Conservation (phyloP, 2,888 invertebrate genomes). For the Brachyptera risi region DNA sequence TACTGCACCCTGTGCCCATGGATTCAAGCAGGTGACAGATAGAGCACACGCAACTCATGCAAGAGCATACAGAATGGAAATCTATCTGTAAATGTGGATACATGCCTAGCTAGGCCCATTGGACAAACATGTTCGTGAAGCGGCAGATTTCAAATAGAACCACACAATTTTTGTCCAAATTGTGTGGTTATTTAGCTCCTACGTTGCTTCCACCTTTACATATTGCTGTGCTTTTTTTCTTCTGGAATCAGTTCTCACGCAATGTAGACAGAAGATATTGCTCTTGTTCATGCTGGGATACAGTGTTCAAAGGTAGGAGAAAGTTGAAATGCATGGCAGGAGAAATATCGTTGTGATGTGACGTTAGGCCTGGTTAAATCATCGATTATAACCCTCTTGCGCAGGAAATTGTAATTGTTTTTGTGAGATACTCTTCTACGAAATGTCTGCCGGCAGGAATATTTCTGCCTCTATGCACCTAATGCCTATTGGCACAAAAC, state of each 20-base stretch:
- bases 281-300: constrained; percentile 72
- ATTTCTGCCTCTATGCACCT: no score
- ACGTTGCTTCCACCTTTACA: constrained; percentile 59
- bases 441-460: no score
- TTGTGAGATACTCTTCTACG: no score
- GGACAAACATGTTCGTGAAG: not conserved
- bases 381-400: no score
- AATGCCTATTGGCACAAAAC: no score
- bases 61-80: not conserved
- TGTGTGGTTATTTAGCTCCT: constrained; percentile 41
- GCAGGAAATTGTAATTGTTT: no score
- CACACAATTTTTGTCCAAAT: constrained; percentile 7
- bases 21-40: no score
- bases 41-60: no score
- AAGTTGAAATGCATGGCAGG: not conserved
- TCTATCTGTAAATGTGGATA: no score
- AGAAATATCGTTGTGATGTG: not conserved
- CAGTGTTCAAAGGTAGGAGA: constrained; percentile 63
- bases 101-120: no score
- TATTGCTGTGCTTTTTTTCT: constrained; percentile 57
- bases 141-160: not conserved
- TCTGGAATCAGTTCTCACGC: constrained; percentile 65
- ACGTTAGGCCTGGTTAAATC: no score
- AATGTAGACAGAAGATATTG: constrained; percentile 61
- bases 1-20: no score